Conservation (phyloP, 2,797 vertebrate genomes). For the Calcarius lapponicus region DNA sequence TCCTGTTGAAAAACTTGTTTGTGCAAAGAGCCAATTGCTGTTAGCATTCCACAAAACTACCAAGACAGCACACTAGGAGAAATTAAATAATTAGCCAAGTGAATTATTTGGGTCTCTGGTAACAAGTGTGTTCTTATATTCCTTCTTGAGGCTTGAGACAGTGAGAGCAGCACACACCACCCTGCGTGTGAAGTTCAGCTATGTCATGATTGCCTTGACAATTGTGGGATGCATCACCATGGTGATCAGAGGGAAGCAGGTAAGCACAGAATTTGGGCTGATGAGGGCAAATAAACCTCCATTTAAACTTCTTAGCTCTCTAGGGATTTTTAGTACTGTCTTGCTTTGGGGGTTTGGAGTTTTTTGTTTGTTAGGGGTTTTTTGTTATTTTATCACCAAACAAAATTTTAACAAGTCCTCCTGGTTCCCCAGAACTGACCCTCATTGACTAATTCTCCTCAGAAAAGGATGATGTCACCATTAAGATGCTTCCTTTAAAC, state of each 20-base stretch:
- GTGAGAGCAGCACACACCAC: conserved; percentile 86
- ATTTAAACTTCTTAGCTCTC: not conserved
- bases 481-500: not conserved
- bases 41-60: not conserved
- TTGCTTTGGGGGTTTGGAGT: not conserved
- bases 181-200: conserved; percentile 85
- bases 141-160: conserved; percentile 81
- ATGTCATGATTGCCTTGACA: conserved; percentile 85
- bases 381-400: not conserved
- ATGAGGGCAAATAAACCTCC: not conserved
- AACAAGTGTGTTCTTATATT: not conserved
- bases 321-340: not conserved
- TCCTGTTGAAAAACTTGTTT: not conserved
- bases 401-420: not conserved
- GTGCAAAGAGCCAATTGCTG: not conserved
- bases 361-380: not conserved
- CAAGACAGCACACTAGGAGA: not conserved
- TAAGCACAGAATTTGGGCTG: conserved; percentile 68
- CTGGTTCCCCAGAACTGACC: not conserved
- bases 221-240: conserved; percentile 80
- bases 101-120: not conserved
- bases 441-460: not conserved
- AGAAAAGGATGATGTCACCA: not conserved
- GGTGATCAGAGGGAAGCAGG: conserved; percentile 86
- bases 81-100: not conserved